These are phyloP conservation scores for Rhodeus uyekii DNA, from an alignment of 2,797 vertebrate genomes.

Conservation along the genomic window DNA sequence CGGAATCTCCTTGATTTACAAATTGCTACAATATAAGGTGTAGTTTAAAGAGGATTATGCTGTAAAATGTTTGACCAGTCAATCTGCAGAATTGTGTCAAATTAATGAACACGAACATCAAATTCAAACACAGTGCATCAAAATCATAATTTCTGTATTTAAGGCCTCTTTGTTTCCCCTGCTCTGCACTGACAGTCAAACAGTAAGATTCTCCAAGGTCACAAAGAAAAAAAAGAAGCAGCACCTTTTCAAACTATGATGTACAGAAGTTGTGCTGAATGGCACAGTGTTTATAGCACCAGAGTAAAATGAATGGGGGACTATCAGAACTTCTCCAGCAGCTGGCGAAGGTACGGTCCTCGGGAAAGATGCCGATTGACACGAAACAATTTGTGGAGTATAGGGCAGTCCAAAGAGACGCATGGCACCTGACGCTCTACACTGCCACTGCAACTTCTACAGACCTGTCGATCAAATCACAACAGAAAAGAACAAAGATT, in stretches of 20 bases:
- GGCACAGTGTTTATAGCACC: constrained; percentile 65
- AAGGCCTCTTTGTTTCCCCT: constrained; percentile 28
- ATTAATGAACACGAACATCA: constrained; percentile 27
- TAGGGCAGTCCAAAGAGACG: constrained; percentile 91
- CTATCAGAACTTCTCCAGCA: constrained; percentile 93
- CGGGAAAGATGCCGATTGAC: constrained; percentile 88
- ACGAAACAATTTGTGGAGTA: constrained; percentile 91
- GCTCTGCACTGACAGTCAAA: constrained; percentile 45
- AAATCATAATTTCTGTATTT: background rate
- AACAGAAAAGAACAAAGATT: background rate
- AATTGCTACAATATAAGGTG: constrained; percentile 59
- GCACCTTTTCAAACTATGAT: constrained; percentile 42
- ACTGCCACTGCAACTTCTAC: constrained; percentile 88
- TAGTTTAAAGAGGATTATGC: constrained; percentile 14
- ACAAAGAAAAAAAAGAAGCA: constrained; percentile 19
- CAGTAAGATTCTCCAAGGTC: constrained; percentile 61
- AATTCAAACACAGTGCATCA: constrained; percentile 50
- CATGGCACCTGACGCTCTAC: constrained; percentile 88
- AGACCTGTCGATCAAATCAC: constrained; percentile 77
- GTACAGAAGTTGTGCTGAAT: constrained; percentile 57
- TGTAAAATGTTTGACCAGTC: background rate
- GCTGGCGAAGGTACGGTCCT: constrained; percentile 92
- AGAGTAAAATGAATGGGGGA: constrained; percentile 49
- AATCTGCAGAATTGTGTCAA: background rate
- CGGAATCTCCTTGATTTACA: constrained; percentile 42